phyloP scores from a whole-genome alignment of 2,888 invertebrate species.

The Sphaerophoria taeniata region DNA sequence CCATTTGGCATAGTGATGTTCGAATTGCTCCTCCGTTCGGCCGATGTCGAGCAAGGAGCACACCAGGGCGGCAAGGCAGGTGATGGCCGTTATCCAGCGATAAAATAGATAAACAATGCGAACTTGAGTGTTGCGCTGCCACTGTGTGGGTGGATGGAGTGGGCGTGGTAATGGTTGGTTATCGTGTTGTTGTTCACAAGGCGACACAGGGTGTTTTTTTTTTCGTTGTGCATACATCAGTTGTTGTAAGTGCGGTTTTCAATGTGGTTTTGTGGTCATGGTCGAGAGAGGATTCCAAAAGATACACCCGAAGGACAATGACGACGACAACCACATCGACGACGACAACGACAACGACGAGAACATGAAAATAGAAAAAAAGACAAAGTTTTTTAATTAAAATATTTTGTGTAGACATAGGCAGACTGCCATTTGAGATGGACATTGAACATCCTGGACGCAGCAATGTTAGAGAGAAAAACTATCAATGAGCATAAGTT shows the following conservation, averaged over 20 bases:
- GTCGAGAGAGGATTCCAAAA: slow-evolving; percentile 34
- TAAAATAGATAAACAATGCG: slow-evolving; percentile 83
- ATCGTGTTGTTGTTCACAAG: not conserved
- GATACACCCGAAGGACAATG: slow-evolving; percentile 4
- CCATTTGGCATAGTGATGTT: slow-evolving; percentile 83
- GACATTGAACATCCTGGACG: slow-evolving; percentile 6
- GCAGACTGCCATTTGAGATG: slow-evolving; percentile 29
- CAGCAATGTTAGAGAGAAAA: slow-evolving; percentile 18
- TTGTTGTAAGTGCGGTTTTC: slow-evolving; percentile 21
- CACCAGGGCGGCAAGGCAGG: slow-evolving; percentile 82
- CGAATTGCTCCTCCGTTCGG: slow-evolving; percentile 82
- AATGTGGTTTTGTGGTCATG: slow-evolving; percentile 50
- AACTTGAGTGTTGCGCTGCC: slow-evolving; percentile 83
- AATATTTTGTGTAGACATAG: slow-evolving; percentile 34
- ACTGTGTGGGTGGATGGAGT: slow-evolving; percentile 76
- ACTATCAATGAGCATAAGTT: not conserved
- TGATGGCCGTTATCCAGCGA: slow-evolving; percentile 83
- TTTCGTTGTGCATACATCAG: not conserved
- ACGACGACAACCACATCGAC: not conserved
- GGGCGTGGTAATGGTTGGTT: not conserved
- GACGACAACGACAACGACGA: slow-evolving; percentile 27
- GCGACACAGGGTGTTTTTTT: slow-evolving; percentile 17
- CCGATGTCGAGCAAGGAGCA: slow-evolving; percentile 83
- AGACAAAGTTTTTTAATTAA: slow-evolving; percentile 58
- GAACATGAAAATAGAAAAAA: slow-evolving; percentile 35